Base-by-base conservation (phyloP, 2,113 vertebrate species). In the Sterna hirundo region DNA sequence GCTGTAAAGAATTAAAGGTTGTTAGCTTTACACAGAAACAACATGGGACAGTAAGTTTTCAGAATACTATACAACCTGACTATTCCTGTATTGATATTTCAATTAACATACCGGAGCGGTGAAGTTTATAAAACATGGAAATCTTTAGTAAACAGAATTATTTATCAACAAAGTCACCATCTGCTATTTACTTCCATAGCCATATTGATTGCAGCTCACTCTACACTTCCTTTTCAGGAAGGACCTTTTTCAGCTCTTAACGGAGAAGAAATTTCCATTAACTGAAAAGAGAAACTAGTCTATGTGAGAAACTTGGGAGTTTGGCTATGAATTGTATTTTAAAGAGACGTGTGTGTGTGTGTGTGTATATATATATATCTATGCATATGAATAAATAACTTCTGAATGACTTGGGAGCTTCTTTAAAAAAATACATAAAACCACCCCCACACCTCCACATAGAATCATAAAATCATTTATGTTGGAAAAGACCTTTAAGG, bases 1-100 rank as follows among this genome's bases (percentile, higher is more conserved):
- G 98, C 99, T 99, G 95, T 55, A 97, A 95, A 87, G 80, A 97
- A 91, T 47, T 23, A 90, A 88, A 47, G 34, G 36, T 10, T 72
- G 66, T 95, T 83, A 94, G 62, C 9, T 92, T 79, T 52, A 36
- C 51, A 76, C 7, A 34, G 88, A 80, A 80, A 68, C n/a, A 79
- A 74, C 38, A 29, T 0, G 8, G 15, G 49, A 29, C 20, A 25
- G 23, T 18, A 58, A 57, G 5, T 49, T 80, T 72, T 69, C 57
- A 82, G 44, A 23, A 36, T 74, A 55, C 36, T 40, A 21, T 42
- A 40, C 72, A 49, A 55, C 20, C 30, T 76, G 38, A 40, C 29
- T 68, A 30, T 40, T 74, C 10, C 16, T 66, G 58, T 38, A 77
- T 40, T 64, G 30, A 19, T 76, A 51, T 51, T 84, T 83, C 22